These are phyloP conservation scores for Drosophila paracracens DNA, from an alignment of 2,888 invertebrate species.

Conservation along the genomic window DNA sequence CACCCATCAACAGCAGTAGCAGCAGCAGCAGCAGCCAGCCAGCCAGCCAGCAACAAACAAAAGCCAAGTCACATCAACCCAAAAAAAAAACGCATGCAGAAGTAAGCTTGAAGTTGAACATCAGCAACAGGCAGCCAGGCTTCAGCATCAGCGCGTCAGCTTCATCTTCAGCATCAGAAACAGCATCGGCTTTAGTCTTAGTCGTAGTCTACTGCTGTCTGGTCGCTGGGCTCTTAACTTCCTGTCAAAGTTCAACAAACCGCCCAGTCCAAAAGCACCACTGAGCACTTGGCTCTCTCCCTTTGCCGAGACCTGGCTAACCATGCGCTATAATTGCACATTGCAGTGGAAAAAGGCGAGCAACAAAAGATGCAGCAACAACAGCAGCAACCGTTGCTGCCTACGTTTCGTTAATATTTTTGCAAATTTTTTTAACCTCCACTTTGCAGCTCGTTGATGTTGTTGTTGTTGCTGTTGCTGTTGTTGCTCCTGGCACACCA, in stretches of 20 bases:
- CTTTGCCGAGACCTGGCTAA: slow-evolving; percentile 18
- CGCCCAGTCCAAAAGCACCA: slow-evolving; percentile 70
- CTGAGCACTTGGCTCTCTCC: slow-evolving; percentile 38
- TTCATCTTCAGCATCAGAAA: slow-evolving; percentile 17
- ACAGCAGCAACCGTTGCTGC: slow-evolving; percentile 62
- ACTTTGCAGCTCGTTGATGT: slow-evolving; percentile 71
- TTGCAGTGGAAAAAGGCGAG: slow-evolving; percentile 79
- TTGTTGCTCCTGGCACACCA: slow-evolving; percentile 58
- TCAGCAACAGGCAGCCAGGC: slow-evolving; percentile 18
- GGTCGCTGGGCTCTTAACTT: slow-evolving; percentile 61
- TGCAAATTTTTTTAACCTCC: slow-evolving; percentile 80
- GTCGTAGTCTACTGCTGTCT: slow-evolving; percentile 62
- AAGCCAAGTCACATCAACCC: slow-evolving; percentile 59
- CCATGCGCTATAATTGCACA: slow-evolving; percentile 74
- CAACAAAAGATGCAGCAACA: slow-evolving; percentile 48
- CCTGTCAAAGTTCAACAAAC: slow-evolving; percentile 79
- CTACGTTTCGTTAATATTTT: slow-evolving; percentile 80
- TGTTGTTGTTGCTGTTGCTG: slow-evolving; percentile 16
- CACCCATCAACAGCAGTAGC: slow-evolving; percentile 70
- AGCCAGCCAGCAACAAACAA: slow-evolving; percentile 51
- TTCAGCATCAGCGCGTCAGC: slow-evolving; percentile 32
- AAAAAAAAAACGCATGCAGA: slow-evolving; percentile 20
- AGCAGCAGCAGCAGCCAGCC: slow-evolving; percentile 28
- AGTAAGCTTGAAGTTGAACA: slow-evolving; percentile 41
- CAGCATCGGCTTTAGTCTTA: slow-evolving; percentile 47